phyloP scores from a whole-genome alignment of 2,888 invertebrate species.

The Metopia argyrocephala region DNA sequence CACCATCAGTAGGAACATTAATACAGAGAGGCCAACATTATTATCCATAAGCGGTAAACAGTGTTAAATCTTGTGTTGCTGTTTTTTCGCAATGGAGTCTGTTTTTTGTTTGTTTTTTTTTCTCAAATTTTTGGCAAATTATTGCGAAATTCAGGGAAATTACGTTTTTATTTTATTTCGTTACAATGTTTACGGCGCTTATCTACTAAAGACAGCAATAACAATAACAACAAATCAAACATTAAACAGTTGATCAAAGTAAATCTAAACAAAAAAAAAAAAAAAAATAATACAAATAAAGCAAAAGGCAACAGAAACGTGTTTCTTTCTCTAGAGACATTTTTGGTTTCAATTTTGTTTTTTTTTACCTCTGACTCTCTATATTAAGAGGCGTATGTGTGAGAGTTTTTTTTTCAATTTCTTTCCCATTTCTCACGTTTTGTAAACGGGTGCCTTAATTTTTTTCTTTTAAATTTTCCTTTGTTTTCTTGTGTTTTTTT shows the following conservation, averaged over 20 bases:
- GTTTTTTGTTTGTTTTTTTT: slow-evolving; percentile 5
- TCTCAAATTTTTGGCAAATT: slow-evolving; percentile 55
- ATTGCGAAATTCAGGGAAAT: slow-evolving; percentile 67
- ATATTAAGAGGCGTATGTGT: slow-evolving; percentile 54
- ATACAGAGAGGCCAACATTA: not conserved
- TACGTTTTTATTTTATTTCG: slow-evolving; percentile 56
- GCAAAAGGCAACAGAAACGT: slow-evolving; percentile 1
- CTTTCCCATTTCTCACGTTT: slow-evolving; percentile 17
- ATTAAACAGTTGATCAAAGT: not conserved
- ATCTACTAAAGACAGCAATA: slow-evolving; percentile 28
- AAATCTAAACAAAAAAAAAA: not conserved
- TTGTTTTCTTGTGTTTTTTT: no score
- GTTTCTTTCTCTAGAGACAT: slow-evolving; percentile 25
- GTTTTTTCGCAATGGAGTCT: not conserved
- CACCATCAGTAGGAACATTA: not conserved
- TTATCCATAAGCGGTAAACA: slow-evolving; percentile 48
- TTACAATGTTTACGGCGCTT: slow-evolving; percentile 63
- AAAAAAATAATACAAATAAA: not conserved
- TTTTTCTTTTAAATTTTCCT: no score
- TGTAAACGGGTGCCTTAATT: slow-evolving; percentile 30
- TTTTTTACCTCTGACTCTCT: slow-evolving; percentile 9
- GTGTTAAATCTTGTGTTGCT: slow-evolving; percentile 54
- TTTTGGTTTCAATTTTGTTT: not conserved
- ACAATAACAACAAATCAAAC: not conserved
- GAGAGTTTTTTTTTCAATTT: slow-evolving; percentile 36